phyloP scores from a whole-genome alignment of 2,113 vertebrate species.

The Bungarus multicinctus region DNA sequence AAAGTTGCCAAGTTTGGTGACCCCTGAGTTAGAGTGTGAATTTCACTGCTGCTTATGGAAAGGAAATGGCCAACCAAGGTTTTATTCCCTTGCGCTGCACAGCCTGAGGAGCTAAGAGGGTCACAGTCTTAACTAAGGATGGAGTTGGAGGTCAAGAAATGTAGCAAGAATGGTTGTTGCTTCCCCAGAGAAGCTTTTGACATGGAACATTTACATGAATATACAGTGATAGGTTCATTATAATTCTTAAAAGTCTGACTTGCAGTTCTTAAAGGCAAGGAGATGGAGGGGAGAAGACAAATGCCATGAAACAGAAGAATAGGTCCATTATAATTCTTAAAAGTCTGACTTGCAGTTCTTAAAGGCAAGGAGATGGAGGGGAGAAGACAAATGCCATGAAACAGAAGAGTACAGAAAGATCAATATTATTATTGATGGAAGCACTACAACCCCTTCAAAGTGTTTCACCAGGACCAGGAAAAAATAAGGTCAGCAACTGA shows the following conservation, averaged over 20 bases:
- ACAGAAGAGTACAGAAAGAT: not conserved
- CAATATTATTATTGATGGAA: not conserved
- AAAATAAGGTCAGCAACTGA: not conserved
- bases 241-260: not conserved
- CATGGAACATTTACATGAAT: not conserved
- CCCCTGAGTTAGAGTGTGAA: slow-evolving; percentile 38
- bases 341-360: not conserved
- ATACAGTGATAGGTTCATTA: not conserved
- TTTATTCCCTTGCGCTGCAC: fast-evolving
- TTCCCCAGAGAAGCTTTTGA: fast-evolving
- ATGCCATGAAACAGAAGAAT: not conserved
- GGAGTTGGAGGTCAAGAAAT: not conserved
- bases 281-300: fast-evolving
- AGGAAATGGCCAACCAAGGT: slow-evolving; percentile 1
- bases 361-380: fast-evolving
- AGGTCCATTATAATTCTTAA: fast-evolving
- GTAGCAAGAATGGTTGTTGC: not conserved
- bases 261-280: not conserved
- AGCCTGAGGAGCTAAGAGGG: fast-evolving
- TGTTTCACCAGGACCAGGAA: not conserved
- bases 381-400: not conserved
- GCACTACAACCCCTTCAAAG: not conserved
- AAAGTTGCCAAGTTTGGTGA: too few species aligned
- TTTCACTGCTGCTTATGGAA: slow-evolving; percentile 32
- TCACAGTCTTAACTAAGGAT: not conserved